Base-by-base conservation (phyloP, 2,797 vertebrate genomes). In the Dipus sagitta region DNA sequence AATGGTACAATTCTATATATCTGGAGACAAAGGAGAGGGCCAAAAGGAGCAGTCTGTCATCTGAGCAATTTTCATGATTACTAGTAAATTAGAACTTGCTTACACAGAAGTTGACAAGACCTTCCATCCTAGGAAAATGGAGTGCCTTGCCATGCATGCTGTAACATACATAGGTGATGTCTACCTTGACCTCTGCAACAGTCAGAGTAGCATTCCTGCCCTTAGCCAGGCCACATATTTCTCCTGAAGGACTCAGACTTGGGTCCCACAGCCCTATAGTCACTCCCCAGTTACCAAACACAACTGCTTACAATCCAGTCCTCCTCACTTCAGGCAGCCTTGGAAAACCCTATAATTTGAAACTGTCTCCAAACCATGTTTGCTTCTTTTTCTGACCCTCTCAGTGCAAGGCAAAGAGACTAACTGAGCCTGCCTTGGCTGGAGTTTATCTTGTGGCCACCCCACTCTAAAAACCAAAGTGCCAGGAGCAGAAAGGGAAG, bases 331-430 rank as follows among this genome's bases (percentile, higher is more conserved):
- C 0, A 0, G 72, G 70, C 70, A 26, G 70, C 42, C 84, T 34
- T 74, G 93, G 91, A 95, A 89, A 89, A 86, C 9, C 0, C 75
- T 91, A 79, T 26, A 64, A 96, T 92, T 94, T 67, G 88, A 95
- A 93, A 88, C 30, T 88, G 91, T 12, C 75, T 60, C 34, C 42
- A 15, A 8, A 12, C 34, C 47, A 52, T 2, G 17, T 21, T 58
- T 72, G 3, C 6, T 38, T 38, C 6, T 38, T 38, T 38, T 38
- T 38, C 5, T 0, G n/a, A 14, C 21, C 15, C 47, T 12, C 2
- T 38, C 32, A 32, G 23, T 2, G 4, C 75, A 18, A 74, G 58
- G 82, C 60, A 52, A 60, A 68, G 62, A 34, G 6, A 3, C 0
- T 47, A 75, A 72, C 91, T 92, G 70, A 62, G 67, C 78, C 84